Percentiles rank a stretch among this genome's conserved stretches.
Conservation (phyloP, 2,888 invertebrate genomes). For the Sipunculus nudus region DNA sequence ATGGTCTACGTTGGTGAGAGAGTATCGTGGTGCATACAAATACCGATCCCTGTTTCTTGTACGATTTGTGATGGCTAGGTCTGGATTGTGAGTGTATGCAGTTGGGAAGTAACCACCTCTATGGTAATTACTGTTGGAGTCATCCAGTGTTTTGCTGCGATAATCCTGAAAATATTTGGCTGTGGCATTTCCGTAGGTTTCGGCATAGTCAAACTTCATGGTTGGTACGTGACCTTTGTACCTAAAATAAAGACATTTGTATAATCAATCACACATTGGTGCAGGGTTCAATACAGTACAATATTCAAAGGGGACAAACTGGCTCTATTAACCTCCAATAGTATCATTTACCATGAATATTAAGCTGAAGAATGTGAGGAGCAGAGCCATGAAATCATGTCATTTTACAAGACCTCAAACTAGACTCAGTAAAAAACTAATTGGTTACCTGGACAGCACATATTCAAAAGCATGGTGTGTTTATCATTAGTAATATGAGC, state of each 20-base stretch:
- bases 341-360: too few relatives aligned
- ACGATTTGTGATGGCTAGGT: conserved; percentile 63
- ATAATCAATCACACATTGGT: too few relatives aligned
- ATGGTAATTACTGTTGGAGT: conserved; percentile 58
- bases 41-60: conserved; percentile 61
- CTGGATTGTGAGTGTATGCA: conserved; percentile 64
- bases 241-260: conserved; percentile 50
- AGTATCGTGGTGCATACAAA: conserved; percentile 59
- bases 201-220: conserved; percentile 66
- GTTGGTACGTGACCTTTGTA: conserved; percentile 66
- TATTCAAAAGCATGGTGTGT: too few relatives aligned
- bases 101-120: conserved; percentile 66
- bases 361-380: too few relatives aligned
- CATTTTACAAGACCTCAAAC: too few relatives aligned
- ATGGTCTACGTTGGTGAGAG: conserved; percentile 60
- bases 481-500: too few relatives aligned
- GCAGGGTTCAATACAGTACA: too few relatives aligned
- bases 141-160: conserved; percentile 59
- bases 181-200: conserved; percentile 66
- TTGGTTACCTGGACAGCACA: too few relatives aligned
- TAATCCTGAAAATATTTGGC: conserved; percentile 67
- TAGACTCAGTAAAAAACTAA: too few relatives aligned
- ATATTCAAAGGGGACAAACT: neutral
- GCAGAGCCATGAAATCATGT: too few relatives aligned
- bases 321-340: neutral